These are phyloP conservation scores for Lycaena phlaeas DNA, from an alignment of 2,888 invertebrate genomes.

Conservation along the genomic window DNA sequence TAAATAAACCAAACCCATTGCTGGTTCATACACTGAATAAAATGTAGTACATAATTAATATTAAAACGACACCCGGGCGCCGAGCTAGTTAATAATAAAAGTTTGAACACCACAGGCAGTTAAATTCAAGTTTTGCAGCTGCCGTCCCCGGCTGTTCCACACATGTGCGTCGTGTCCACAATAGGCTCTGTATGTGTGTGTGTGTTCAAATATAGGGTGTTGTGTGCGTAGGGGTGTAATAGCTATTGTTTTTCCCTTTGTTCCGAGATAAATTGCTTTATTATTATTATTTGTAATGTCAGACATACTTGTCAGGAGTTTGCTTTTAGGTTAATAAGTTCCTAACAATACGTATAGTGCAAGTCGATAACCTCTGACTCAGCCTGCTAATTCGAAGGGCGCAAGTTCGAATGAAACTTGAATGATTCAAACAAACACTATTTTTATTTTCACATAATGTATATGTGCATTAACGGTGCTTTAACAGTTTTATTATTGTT, in stretches of 20 bases:
- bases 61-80: constrained; percentile 3
- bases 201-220: constrained; percentile 23
- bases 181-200: constrained; percentile 20
- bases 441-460: neutral
- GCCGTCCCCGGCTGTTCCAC: constrained; percentile 44
- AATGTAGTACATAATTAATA: neutral
- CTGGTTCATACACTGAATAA: too few species aligned
- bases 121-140: constrained; percentile 63
- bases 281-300: constrained; percentile 19
- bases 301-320: constrained; percentile 10
- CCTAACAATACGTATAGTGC: neutral
- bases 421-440: neutral
- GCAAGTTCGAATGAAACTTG: constrained; percentile 1
- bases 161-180: constrained; percentile 24
- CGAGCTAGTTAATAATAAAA: constrained; percentile 34
- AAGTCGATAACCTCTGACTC: constrained; percentile 1
- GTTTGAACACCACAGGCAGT: constrained; percentile 50
- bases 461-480: too few species aligned
- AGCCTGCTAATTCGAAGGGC: neutral
- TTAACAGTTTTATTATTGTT: too few species aligned
- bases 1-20: too few species aligned
- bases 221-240: constrained; percentile 25
- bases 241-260: constrained; percentile 29
- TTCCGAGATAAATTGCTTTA: constrained; percentile 27
- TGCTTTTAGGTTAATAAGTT: constrained; percentile 8